Evolutionary conservation across 2,888 invertebrate genomes (phyloP), one percentile per base, ranked within the genome.

Genomic region (Trichogramma evanescens): DNA sequence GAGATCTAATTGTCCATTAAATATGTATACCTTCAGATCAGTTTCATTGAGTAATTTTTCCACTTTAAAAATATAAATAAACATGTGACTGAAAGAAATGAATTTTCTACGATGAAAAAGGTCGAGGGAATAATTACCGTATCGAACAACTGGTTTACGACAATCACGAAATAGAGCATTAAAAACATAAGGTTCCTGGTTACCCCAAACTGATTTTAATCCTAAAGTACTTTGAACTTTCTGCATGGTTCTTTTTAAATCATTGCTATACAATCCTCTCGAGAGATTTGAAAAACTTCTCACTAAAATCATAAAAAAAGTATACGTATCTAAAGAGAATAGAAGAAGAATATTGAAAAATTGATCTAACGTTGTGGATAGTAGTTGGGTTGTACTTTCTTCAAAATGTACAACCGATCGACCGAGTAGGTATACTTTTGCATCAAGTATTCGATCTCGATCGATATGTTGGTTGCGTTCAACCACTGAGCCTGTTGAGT

Each of bases 1-100:
- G 10, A 93, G 82, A 77, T 94, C 93, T 63, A 93, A 80, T 70
- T 93, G 91, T 43, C 91, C 92, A 66, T 86, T 89, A 71, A 88
- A 87, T 26, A 91, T 87, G 42, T 83, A 83, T 1, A 91, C 82
- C 54, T 84, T 82, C 13, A 91, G 78, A 56, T 83, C 79, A 0
- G 89, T 89, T 68, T 83, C 83, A 67, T 87, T 86, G 38, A 91
- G 76, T 9, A 91, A 78, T 61, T 80, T 78, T 72, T 88, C 87
- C 70, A 91, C 90, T 74, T 48, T 6, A 65, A 66, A 4, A 26
- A 26, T 26, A 26, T 26, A 26, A 26, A 26, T 26, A 26, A 26
- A 26, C 26, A 26, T 26, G 26, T 2, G 26, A 26, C 26, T 26
- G 26, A 26, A 26, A 26, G 26, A 26, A 3, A 26, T 26, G 26